Conservation (phyloP, 2,113 vertebrate species). For the Onychostruthus taczanowskii region DNA sequence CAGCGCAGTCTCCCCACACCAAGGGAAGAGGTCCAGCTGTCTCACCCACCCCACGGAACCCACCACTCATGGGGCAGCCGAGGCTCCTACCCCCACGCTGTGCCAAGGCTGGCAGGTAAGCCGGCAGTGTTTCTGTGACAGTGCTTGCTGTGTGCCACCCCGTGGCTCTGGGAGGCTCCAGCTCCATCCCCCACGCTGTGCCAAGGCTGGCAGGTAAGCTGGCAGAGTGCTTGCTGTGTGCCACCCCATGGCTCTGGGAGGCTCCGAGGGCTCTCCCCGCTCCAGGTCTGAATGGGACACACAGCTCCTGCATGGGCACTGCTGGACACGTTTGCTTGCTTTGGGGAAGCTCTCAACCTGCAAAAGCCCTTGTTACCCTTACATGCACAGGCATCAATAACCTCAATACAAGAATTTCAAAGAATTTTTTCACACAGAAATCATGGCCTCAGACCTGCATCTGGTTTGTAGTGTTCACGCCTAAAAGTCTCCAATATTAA, state of each 20-base stretch:
- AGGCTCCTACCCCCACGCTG: no score
- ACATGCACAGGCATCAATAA: rapidly evolving
- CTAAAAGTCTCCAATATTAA: neutral
- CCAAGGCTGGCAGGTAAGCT: neutral
- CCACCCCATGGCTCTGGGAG: neutral
- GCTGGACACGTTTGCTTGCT: rapidly evolving
- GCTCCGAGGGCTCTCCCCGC: neutral
- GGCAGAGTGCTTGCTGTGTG: no score
- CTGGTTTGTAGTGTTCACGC: neutral
- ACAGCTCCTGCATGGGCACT: neutral
- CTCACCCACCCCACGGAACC: rapidly evolving
- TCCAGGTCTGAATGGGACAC: rapidly evolving
- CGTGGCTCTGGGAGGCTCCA: no score
- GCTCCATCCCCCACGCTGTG: rapidly evolving
- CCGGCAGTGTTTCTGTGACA: no score
- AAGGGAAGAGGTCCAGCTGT: neutral
- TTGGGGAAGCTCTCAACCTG: neutral
- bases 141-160: no score
- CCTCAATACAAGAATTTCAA: neutral
- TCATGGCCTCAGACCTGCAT: rapidly evolving
- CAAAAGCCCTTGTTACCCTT: neutral
- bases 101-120: no score
- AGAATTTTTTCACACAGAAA: neutral
- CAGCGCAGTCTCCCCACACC: rapidly evolving
- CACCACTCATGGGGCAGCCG: rapidly evolving